phyloP scores from a whole-genome alignment of 2,113 vertebrate species.

The Antennarius striatus region DNA sequence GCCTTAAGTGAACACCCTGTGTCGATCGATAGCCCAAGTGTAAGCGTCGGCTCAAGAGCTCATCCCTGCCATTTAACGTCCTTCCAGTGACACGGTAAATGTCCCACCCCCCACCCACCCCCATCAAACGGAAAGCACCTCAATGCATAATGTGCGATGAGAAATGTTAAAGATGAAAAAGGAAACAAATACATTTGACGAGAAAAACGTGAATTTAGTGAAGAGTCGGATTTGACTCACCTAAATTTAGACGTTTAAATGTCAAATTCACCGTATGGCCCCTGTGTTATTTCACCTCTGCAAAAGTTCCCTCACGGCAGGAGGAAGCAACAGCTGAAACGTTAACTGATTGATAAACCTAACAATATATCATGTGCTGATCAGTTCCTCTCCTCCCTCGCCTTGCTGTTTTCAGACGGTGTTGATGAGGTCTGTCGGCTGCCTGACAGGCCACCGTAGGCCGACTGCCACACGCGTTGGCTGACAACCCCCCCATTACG shows the following conservation, averaged over 20 bases:
- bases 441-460: no score
- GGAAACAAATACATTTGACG: no score
- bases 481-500: no score
- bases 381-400: no score
- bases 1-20: conserved; percentile 6
- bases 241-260: conserved; percentile 22
- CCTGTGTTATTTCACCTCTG: conserved; percentile 37
- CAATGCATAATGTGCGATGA: no score
- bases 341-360: no score
- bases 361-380: no score
- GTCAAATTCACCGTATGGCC: conserved; percentile 51
- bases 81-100: neutral
- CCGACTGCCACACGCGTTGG: no score
- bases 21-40: conserved; percentile 25
- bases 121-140: neutral
- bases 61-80: conserved; percentile 22
- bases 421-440: neutral
- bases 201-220: no score
- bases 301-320: conserved; percentile 14
- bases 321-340: no score
- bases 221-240: no score
- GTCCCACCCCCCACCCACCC: conserved; percentile 5
- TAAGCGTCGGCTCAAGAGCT: conserved; percentile 29
- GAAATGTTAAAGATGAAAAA: no score
- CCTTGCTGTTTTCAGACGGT: neutral